These are phyloP conservation scores for Mastomys coucha DNA, from an alignment of 2,113 vertebrate species.

Conservation along the genomic window DNA sequence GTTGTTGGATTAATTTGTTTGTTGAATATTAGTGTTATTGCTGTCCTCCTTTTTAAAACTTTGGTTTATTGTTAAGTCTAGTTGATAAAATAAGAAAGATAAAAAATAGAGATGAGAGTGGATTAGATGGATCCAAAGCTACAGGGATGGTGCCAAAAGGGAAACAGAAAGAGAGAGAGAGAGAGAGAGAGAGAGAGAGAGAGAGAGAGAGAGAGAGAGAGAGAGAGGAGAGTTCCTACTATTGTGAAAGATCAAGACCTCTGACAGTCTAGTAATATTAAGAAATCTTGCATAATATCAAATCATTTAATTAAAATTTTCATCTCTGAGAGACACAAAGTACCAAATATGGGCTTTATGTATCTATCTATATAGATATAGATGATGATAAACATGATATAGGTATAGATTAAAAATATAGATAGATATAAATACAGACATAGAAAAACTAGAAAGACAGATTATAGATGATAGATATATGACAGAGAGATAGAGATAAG, in stretches of 20 bases:
- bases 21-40: neutral
- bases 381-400: neutral
- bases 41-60: neutral
- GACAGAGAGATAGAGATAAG: neutral
- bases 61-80: conserved; percentile 37
- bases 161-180: neutral
- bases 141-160: neutral
- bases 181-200: neutral
- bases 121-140: neutral
- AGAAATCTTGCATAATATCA: neutral
- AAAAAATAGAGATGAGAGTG: neutral
- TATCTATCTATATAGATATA: neutral
- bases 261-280: neutral
- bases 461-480: neutral
- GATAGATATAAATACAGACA: neutral
- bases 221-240: no score
- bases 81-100: neutral
- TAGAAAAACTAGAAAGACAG: neutral
- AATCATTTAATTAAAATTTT: neutral
- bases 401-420: neutral
- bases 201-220: neutral
- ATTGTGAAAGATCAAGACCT: neutral
- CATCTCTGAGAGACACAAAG: neutral
- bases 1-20: neutral
- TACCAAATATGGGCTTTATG: neutral